These are phyloP conservation scores for Pleuronectes platessa DNA, from an alignment of 2,113 vertebrate species.

Conservation along the genomic window DNA sequence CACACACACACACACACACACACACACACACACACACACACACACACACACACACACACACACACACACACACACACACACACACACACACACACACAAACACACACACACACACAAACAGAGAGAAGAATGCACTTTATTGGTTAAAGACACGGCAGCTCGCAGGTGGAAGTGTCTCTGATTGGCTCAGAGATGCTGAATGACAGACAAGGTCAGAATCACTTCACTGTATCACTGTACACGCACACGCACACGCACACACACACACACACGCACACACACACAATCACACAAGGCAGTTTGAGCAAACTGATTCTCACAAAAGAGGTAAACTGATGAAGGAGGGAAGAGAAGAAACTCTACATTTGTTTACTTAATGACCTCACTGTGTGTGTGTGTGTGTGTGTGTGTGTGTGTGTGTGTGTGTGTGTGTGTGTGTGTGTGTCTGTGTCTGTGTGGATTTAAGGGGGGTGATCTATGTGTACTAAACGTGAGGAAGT, in stretches of 20 bases:
- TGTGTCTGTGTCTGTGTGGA: no score
- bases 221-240: neutral
- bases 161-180: constrained; percentile 22
- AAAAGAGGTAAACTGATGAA: neutral
- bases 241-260: neutral
- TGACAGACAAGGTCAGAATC: constrained; percentile 42
- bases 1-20: neutral
- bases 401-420: no score
- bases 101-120: neutral
- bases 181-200: constrained; percentile 39
- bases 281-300: neutral
- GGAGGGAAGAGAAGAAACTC: no score
- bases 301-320: neutral
- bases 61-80: constrained; percentile 6
- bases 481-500: no score
- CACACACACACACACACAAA: constrained; percentile 2
- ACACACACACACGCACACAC: neutral
- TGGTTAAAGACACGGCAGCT: constrained; percentile 9
- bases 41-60: neutral
- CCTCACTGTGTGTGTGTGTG: no score
- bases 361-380: no score
- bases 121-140: neutral
- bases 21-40: constrained; percentile 16
- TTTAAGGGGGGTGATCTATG: no score
- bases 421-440: no score